Evolutionary conservation across 2,888 invertebrate species (phyloP).

Genomic region (Calameuta idolon): DNA sequence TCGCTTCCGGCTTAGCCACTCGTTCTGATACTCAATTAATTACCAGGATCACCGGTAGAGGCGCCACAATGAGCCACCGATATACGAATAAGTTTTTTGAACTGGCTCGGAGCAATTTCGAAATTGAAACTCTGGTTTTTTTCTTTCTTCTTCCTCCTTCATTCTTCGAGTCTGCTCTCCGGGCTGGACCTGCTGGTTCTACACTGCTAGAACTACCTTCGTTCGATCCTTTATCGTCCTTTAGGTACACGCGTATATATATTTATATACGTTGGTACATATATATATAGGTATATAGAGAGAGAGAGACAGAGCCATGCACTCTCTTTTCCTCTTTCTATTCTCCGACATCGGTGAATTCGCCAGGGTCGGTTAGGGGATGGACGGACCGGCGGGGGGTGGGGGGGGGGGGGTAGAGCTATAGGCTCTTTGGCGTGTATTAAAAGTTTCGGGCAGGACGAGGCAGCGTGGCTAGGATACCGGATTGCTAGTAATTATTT

Average conservation of each 20-base stretch:
- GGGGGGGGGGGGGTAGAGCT: not conserved
- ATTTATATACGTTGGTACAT: not conserved
- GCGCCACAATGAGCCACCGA: not conserved
- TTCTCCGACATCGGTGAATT: not conserved
- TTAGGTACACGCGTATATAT: not conserved
- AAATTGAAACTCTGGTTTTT: not conserved
- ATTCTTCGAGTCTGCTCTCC: not conserved
- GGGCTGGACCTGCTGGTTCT: not conserved
- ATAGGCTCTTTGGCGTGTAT: conserved; percentile 2
- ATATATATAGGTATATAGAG: not conserved
- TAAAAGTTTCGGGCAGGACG: conserved; percentile 1
- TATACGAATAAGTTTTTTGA: not conserved
- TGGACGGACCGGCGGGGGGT: not conserved
- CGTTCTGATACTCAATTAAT: not conserved
- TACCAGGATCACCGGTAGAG: not conserved
- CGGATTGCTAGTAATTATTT: conserved; percentile 43
- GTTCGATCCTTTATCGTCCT: not conserved
- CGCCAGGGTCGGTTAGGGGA: not conserved
- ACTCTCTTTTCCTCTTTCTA: not conserved
- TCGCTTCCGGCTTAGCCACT: not conserved
- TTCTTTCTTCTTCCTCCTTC: not conserved
- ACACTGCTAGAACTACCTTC: not conserved
- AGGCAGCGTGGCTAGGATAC: conserved; percentile 5
- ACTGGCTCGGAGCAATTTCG: not conserved
- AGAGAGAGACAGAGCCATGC: not conserved